Conservation (phyloP, 2,888 invertebrate species). For the Parelbella ahira region DNA sequence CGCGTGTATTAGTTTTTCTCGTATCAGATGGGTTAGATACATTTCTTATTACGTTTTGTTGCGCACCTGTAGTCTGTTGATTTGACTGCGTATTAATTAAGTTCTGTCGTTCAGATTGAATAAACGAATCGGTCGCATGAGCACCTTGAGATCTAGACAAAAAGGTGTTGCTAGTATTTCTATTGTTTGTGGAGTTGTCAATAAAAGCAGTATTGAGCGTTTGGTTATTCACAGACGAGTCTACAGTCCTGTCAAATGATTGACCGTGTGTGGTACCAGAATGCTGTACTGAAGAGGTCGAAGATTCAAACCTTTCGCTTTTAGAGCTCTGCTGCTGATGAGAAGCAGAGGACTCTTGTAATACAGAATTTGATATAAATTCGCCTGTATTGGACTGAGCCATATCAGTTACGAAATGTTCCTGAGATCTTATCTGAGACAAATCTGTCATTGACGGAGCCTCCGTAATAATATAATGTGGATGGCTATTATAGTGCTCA, state of each 20-base stretch:
- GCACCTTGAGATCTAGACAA: conserved; percentile 57
- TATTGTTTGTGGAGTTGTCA: conserved; percentile 47
- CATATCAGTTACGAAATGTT: conserved; percentile 69
- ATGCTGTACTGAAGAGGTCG: conserved; percentile 63
- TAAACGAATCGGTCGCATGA: conserved; percentile 60
- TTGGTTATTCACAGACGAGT: conserved; percentile 59
- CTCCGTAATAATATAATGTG: conserved; percentile 76
- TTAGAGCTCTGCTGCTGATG: conserved; percentile 68
- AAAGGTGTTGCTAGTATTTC: conserved; percentile 46
- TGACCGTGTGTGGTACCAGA: conserved; percentile 61
- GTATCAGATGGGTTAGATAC: conserved; percentile 39
- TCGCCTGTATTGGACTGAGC: conserved; percentile 66
- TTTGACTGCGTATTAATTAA: conserved; percentile 48
- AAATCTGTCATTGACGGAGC: conserved; percentile 72
- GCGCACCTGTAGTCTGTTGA: conserved; percentile 36
- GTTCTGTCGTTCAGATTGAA: conserved; percentile 67
- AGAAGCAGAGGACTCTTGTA: conserved; percentile 61
- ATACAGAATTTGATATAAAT: conserved; percentile 59
- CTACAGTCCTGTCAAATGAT: conserved; percentile 59
- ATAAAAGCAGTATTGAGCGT: conserved; percentile 71
- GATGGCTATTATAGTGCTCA: conserved; percentile 74
- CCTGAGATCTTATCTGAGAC: conserved; percentile 61
- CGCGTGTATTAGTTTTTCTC: conserved; percentile 50
- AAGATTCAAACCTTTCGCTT: conserved; percentile 65
- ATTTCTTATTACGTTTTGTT: conserved; percentile 33